A percentile compares a stretch with the other conserved stretches of the same genome.
These are phyloP conservation scores for Uropsilus gracilis DNA, from an alignment of 2,113 vertebrate genomes.

Conservation along the genomic window DNA sequence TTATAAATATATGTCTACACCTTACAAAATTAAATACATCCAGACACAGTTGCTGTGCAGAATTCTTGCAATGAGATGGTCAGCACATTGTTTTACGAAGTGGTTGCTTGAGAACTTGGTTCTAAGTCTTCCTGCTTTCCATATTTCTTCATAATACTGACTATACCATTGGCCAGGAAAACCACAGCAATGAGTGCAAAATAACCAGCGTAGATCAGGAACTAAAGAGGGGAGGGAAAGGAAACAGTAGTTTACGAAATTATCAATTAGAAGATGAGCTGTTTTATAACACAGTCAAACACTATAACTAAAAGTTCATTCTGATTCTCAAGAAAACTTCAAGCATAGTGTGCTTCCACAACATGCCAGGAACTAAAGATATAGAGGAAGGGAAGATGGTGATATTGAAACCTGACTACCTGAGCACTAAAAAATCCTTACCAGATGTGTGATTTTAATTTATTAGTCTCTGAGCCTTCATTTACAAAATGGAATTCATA, in stretches of 20 bases:
- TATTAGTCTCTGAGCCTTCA: not conserved
- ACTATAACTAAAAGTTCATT: not conserved
- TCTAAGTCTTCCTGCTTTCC: constrained; percentile 67
- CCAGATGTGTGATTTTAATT: not conserved
- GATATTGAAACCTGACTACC: not conserved
- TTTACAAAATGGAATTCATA: not conserved
- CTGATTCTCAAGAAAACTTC: not conserved
- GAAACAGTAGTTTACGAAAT: not conserved
- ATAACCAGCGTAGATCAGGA: constrained; percentile 94
- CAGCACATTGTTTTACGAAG: constrained; percentile 48
- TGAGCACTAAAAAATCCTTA: not conserved
- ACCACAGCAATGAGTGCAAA: constrained; percentile 91
- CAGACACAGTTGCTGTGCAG: not conserved
- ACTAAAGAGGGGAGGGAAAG: constrained; percentile 86
- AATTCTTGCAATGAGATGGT: not conserved
- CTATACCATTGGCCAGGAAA: constrained; percentile 90
- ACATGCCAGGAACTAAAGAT: not conserved
- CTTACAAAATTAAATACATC: constrained; percentile 45
- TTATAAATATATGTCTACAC: constrained; percentile 75
- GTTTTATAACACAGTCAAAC: not conserved
- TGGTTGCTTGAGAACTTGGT: constrained; percentile 68
- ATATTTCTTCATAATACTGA: constrained; percentile 83
- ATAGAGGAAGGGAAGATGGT: not conserved
- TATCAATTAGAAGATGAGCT: not conserved
- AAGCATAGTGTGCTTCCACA: not conserved